These are phyloP conservation scores for Manis crassicaudata DNA, from an alignment of 2,797 vertebrate species.

Conservation along the genomic window DNA sequence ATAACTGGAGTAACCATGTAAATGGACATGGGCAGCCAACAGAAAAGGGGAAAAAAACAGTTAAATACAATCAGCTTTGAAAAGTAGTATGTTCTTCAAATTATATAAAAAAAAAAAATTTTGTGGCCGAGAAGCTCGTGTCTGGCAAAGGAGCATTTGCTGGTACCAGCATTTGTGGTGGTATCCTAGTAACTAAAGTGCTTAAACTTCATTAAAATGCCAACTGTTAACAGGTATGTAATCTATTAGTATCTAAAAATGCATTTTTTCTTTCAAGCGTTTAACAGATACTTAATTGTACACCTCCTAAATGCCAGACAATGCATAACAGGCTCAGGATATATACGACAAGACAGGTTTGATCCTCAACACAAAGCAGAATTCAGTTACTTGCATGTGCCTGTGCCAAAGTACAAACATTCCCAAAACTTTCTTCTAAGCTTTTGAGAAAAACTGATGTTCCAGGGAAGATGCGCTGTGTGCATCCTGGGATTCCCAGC, in stretches of 20 bases:
- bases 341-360: not conserved
- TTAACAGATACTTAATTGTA: not conserved
- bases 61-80: not conserved
- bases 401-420: not conserved
- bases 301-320: not conserved
- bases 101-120: not conserved
- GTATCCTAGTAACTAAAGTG: not conserved
- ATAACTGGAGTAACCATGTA: too few relatives aligned
- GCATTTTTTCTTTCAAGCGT: not conserved
- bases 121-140: not conserved
- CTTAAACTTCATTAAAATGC: not conserved
- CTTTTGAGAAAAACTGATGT: not conserved
- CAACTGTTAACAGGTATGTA: not conserved
- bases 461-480: not conserved
- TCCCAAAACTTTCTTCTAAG: not conserved
- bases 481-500: not conserved
- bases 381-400: not conserved
- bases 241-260: not conserved
- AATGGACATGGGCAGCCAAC: not conserved
- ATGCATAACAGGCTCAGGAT: not conserved
- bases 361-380: not conserved
- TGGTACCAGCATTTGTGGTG: not conserved
- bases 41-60: not conserved
- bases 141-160: not conserved
- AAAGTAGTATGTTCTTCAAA: not conserved